Percentiles rank a stretch among this genome's conserved stretches.
Evolutionary conservation across 2,113 vertebrate genomes (phyloP).

Genomic region (Sapajus apella): DNA sequence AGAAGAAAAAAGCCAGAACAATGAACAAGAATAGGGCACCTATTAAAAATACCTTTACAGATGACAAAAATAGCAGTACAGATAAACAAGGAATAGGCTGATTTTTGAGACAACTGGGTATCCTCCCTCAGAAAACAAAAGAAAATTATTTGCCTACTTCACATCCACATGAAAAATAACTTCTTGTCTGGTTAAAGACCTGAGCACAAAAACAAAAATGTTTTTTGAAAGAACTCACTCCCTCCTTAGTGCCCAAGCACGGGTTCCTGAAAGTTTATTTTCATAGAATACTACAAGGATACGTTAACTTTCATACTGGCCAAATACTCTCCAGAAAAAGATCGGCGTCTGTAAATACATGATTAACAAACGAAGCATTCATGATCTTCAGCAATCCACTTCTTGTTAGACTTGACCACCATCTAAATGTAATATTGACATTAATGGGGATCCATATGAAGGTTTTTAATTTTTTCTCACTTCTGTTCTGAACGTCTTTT

Average conservation of each 20-base stretch:
- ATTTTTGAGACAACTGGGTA: background rate
- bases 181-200: background rate
- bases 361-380: background rate
- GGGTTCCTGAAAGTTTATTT: background rate
- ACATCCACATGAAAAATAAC: background rate
- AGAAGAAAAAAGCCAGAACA: background rate
- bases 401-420: background rate
- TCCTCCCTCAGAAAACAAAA: background rate
- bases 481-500: background rate
- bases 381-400: background rate
- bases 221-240: background rate
- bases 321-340: background rate
- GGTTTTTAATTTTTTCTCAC: background rate
- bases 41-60: background rate
- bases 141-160: too few relatives aligned
- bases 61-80: background rate
- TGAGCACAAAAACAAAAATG: background rate
- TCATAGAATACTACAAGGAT: background rate
- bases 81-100: background rate
- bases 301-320: conserved; percentile 8
- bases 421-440: background rate
- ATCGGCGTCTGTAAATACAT: background rate
- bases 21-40: background rate
- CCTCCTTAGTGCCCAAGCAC: background rate
- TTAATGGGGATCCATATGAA: background rate